Evolutionary conservation across 2,797 vertebrate genomes (phyloP), one percentile per base, ranked within the genome.

Genomic region (Mormyrus proboscirostris): DNA sequence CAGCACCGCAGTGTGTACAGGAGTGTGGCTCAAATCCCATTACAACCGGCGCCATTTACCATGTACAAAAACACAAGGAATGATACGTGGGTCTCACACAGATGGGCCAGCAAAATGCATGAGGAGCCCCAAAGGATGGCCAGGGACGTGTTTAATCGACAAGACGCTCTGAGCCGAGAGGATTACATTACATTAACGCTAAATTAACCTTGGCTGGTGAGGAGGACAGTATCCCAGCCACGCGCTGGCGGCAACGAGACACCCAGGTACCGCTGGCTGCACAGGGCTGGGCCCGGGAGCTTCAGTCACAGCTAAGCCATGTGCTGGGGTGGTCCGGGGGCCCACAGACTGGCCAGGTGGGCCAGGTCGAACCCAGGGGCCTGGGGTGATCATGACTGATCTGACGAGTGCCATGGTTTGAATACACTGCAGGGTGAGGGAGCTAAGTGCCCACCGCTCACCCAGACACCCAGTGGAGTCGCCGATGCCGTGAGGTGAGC

Each of bases 151-250:
- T 53, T 65, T 88, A 47, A 65, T 47, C n/a, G 57, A 47, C 41
- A 65, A 57, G n/a, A 19, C 55, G 41, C 38, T 7, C n/a, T 19
- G 38, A 65, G 57, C 14, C 6, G 10, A 65, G 57, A 69, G 19
- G 55, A 88, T 65, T 87, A 59, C 55, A 69, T 88, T 29, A 88
- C 57, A 88, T 62, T 65, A 88, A 88, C n/a, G 86, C 86, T 25
- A 88, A 62, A 65, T 65, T 88, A 88, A 88, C 86, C 55, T 88
- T 65, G 86, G 41, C 57, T 88, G 57, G 55, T 44, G 22, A 22
- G 59, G 55, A 82, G 73, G 41, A 59, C 2, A 3, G 38, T 16
- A 47, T 33, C 33, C 19, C 55, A 5, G 41, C 53, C 53, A 62
- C 4, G 7, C 4, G 2, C 9, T 69, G 55, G 19, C 53, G 0